Percentiles rank a stretch among this genome's conserved stretches.
Evolutionary conservation across 1,140 invertebrate genomes (phyloP).

Genomic region (Frieseomelitta varia): DNA sequence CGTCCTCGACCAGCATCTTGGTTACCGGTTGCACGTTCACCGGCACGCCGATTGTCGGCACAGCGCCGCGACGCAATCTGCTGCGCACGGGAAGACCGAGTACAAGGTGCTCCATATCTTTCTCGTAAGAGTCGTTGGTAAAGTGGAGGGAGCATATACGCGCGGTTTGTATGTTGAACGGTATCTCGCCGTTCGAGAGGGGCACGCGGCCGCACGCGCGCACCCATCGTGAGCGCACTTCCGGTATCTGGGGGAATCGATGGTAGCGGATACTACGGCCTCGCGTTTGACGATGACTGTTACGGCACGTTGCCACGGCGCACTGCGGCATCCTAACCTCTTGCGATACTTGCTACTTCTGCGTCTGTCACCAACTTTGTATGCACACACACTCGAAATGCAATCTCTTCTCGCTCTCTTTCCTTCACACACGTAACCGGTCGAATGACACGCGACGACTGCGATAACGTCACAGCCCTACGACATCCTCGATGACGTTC

Average conservation of each 20-base stretch:
- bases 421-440: too few relatives aligned
- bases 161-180: conserved; percentile 83
- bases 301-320: conserved; percentile 83
- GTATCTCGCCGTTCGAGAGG: conserved; percentile 78
- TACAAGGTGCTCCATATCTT: conserved; percentile 84
- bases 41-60: conserved; percentile 83
- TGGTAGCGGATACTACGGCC: conserved; percentile 84
- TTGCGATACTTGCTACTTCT: conserved; percentile 47
- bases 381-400: not conserved
- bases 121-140: conserved; percentile 82
- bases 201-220: conserved; percentile 82
- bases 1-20: conserved; percentile 80
- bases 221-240: conserved; percentile 82
- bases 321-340: conserved; percentile 83
- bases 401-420: too few relatives aligned
- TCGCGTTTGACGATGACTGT: conserved; percentile 84
- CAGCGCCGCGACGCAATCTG: conserved; percentile 82
- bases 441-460: too few relatives aligned
- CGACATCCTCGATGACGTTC: conserved; percentile 43
- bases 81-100: conserved; percentile 83
- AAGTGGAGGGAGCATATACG: conserved; percentile 84
- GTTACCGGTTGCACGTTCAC: conserved; percentile 79
- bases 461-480: conserved; percentile 28
- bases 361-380: not conserved
- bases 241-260: conserved; percentile 83